Evolutionary conservation across 2,888 invertebrate species (phyloP), one percentile per base, ranked within the genome.

Genomic region (Coleophora deauratella): DNA sequence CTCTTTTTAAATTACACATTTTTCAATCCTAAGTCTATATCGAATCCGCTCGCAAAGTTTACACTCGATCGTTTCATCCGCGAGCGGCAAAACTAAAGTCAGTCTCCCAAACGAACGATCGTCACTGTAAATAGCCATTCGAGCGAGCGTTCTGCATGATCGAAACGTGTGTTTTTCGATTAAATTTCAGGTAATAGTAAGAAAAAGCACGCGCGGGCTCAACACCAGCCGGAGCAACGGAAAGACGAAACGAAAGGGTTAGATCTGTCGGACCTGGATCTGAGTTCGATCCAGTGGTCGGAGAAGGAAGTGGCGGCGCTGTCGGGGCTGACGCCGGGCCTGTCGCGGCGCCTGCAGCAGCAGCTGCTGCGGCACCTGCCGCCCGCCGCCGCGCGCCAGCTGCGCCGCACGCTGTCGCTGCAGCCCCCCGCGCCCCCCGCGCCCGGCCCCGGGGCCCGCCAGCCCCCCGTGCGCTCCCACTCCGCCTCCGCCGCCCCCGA

Each of bases 321-420:
- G 52, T 91, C 90, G 15, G 90, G 88, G 54, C 86, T 92, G 52
- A 91, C 92, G 54, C 92, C 92, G 28, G 91, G 89, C 51, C 81
- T 92, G 55, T 90, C 91, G 50, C 89, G 90, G 56, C 88, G 91
- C 33, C 89, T 91, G 63, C 91, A 91, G 80, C 90, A 88, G 46
- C 91, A 91, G 71, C 79, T 92, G 55, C 79, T 92, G 43, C 90
- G 91, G 52, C 90, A 91, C 66, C 70, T 92, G 62, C 91, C 91
- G 50, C 90, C 91, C 55, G 89, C 88, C 46, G 91, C 92, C 77
- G 90, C 90, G 27, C 86, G 88, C 56, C 84, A 88, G 56, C 69
- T 92, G 52, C 90, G 91, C 44, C 88, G 91, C 57, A 91, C 91
- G 43, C 79, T 91, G 36, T 89, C 89, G 49, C 86, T 88, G 65